These are phyloP conservation scores for Plagodis dolabraria DNA, from an alignment of 2,888 invertebrate species.

Conservation along the genomic window DNA sequence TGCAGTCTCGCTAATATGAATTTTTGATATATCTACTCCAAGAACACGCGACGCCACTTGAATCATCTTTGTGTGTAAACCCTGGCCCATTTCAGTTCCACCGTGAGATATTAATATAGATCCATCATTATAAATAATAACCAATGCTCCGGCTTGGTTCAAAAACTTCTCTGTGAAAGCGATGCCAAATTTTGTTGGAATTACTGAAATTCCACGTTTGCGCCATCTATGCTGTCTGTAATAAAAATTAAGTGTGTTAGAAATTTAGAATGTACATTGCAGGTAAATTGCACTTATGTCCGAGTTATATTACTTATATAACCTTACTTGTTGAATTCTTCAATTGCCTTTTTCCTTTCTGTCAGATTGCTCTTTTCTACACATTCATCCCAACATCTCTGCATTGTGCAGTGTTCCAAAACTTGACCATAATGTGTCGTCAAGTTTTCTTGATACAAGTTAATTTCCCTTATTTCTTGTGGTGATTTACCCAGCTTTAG, in stretches of 20 bases:
- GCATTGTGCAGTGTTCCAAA: constrained; percentile 89
- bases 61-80: constrained; percentile 97
- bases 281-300: no score
- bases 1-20: constrained; percentile 92
- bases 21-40: constrained; percentile 88
- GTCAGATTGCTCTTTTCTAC: constrained; percentile 87
- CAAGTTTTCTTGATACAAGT: constrained; percentile 92
- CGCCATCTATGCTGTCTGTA: constrained; percentile 91
- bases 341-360: constrained; percentile 83
- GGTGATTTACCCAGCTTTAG: constrained; percentile 86
- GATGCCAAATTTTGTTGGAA: constrained; percentile 94
- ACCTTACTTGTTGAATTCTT: constrained; percentile 89
- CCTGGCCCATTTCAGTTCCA: constrained; percentile 99
- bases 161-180: constrained; percentile 90
- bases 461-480: constrained; percentile 87
- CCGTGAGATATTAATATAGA: constrained; percentile 95
- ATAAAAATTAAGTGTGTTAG: constrained; percentile 29
- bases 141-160: constrained; percentile 94
- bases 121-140: constrained; percentile 94
- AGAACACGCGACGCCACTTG: constrained; percentile 93
- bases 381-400: constrained; percentile 92
- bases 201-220: constrained; percentile 92
- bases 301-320: no score
- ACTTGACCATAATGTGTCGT: constrained; percentile 91
- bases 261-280: background rate